Conservation (phyloP, 2,113 vertebrate species). For the Serilophus lunatus region DNA sequence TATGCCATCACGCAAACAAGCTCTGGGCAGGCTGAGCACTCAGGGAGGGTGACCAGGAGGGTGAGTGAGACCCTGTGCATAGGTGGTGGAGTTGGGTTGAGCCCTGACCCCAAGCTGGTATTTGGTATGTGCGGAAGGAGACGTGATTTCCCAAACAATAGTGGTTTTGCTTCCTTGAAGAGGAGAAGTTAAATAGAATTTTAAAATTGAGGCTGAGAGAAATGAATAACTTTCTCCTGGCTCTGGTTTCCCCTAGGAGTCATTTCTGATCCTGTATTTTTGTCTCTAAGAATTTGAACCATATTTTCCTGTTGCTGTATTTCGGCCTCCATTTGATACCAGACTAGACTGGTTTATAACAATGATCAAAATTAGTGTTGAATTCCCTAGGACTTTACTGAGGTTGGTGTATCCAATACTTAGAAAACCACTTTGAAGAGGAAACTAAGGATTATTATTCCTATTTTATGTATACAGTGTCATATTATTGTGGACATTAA, state of each 20-base stretch:
- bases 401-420: neutral
- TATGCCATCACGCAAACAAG: rapidly evolving
- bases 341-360: neutral
- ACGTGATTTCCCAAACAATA: neutral
- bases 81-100: neutral
- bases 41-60: neutral
- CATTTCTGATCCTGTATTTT: neutral
- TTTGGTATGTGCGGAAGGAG: neutral
- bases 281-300: slow-evolving; percentile 23
- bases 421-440: slow-evolving; percentile 2
- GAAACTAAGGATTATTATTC: slow-evolving; percentile 24
- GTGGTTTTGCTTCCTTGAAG: neutral
- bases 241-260: slow-evolving; percentile 18
- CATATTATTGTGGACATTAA: neutral
- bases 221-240: neutral
- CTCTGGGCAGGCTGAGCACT: neutral
- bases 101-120: neutral
- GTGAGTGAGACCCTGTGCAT: neutral
- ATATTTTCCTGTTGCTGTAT: slow-evolving; percentile 4
- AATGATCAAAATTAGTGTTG: slow-evolving; percentile 29
- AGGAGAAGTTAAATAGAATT: neutral
- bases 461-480: neutral
- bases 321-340: slow-evolving; percentile 20
- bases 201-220: neutral
- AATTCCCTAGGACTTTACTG: slow-evolving; percentile 21